These are phyloP conservation scores for Cotesia vestalis DNA, from an alignment of 1,140 invertebrate genomes.

Conservation along the genomic window DNA sequence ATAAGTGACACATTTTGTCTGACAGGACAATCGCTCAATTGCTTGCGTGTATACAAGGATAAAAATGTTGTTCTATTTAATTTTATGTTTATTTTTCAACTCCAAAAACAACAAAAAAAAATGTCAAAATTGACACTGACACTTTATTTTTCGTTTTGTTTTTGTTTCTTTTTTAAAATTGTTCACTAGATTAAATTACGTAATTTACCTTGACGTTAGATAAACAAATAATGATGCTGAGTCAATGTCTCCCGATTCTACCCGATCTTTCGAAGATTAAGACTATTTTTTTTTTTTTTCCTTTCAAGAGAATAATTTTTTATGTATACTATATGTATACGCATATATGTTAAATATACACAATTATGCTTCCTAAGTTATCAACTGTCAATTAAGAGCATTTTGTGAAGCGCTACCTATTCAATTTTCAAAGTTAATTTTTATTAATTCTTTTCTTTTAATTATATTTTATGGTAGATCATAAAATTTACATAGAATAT, in stretches of 20 bases:
- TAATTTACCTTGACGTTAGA: conserved; percentile 41
- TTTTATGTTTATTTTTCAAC: background rate
- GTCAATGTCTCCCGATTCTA: conserved; percentile 20
- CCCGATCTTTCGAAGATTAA: conserved; percentile 18
- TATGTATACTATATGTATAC: background rate
- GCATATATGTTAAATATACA: too few species aligned
- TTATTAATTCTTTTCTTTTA: too few species aligned
- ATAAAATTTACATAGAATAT: too few species aligned
- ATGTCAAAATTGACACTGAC: conserved; percentile 1
- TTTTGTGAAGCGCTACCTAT: background rate
- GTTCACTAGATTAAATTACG: conserved; percentile 22
- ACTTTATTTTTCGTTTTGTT: background rate
- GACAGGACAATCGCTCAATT: too few species aligned
- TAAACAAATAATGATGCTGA: conserved; percentile 37
- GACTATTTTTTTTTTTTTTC: background rate
- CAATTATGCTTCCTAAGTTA: background rate
- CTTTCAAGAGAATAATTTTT: background rate
- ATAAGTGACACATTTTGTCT: too few species aligned
- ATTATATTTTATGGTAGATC: too few species aligned
- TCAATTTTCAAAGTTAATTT: background rate
- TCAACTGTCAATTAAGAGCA: background rate
- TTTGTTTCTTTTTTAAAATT: background rate
- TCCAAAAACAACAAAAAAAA: background rate
- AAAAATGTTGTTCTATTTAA: background rate
- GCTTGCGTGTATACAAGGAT: too few species aligned